A percentile compares a stretch with the other conserved stretches of the same genome.
Evolutionary conservation across 2,113 vertebrate species (phyloP).

Genomic region (Myocastor coypus): DNA sequence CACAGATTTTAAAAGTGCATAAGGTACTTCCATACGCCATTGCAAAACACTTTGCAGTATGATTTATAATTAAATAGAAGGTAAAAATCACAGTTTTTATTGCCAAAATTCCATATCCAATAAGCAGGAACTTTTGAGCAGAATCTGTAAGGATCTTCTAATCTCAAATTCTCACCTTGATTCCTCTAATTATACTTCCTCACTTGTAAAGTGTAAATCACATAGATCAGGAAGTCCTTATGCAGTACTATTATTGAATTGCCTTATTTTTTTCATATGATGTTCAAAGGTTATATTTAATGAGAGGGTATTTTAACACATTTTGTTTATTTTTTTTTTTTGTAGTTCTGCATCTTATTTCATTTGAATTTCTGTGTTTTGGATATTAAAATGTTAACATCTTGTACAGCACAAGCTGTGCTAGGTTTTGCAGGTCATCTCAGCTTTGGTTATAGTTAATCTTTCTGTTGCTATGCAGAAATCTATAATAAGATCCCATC

Average conservation of each 20-base stretch:
- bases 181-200: neutral
- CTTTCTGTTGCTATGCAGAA: slow-evolving; percentile 46
- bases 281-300: slow-evolving; percentile 58
- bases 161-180: neutral
- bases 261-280: neutral
- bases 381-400: slow-evolving; percentile 65
- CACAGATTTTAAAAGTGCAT: neutral
- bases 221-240: neutral
- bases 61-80: neutral
- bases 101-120: neutral
- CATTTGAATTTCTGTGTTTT: slow-evolving; percentile 64
- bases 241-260: slow-evolving; percentile 9
- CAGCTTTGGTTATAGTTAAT: slow-evolving; percentile 68
- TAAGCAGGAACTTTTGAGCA: neutral
- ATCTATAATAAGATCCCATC: slow-evolving; percentile 66
- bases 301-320: slow-evolving; percentile 7
- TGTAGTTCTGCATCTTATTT: slow-evolving; percentile 28
- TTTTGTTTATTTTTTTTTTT: slow-evolving; percentile 22
- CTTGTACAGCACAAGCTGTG: slow-evolving; percentile 40
- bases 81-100: neutral
- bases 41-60: neutral
- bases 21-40: neutral
- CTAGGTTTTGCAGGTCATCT: slow-evolving; percentile 72
- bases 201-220: neutral
- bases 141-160: neutral